Evolutionary conservation across 1,140 invertebrate genomes (phyloP).

Genomic region (Sycobia sp.): DNA sequence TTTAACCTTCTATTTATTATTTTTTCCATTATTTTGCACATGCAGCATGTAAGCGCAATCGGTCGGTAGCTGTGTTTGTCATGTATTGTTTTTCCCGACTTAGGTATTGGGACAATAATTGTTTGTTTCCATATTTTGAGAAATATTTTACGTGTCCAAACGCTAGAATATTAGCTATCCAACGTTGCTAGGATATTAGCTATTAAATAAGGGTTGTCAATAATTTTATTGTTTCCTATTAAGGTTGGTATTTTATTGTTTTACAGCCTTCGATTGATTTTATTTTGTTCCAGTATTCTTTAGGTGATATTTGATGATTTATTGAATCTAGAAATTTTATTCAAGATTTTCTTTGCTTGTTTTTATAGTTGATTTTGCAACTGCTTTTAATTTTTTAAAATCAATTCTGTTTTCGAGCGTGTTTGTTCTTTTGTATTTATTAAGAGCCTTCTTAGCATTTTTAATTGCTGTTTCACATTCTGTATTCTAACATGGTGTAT

Average conservation of each 20-base stretch:
- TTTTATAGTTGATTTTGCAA: background rate
- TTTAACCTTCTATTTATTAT: conserved; percentile 37
- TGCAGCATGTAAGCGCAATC: conserved; percentile 39
- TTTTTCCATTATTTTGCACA: conserved; percentile 48
- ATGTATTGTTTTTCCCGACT: conserved; percentile 45
- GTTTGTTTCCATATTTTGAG: conserved; percentile 44
- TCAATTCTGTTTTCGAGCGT: background rate
- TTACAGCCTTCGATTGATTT: no score
- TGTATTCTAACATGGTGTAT: background rate
- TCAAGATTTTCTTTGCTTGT: background rate
- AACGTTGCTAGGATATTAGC: no score
- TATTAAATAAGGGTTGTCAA: no score
- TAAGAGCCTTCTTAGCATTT: background rate
- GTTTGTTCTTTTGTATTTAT: conserved; percentile 2
- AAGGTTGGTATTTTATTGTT: background rate
- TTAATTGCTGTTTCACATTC: conserved; percentile 2
- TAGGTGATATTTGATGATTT: background rate
- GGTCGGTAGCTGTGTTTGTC: conserved; percentile 33
- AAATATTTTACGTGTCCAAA: conserved; percentile 37
- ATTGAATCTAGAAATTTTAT: conserved; percentile 2
- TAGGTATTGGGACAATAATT: conserved; percentile 42
- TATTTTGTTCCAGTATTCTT: conserved; percentile 4
- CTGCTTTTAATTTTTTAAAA: conserved; percentile 7
- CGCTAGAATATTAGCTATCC: no score
- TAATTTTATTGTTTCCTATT: conserved; percentile 26